Evolutionary conservation across 2,888 invertebrate species (phyloP).

Genomic region (Malthinus flaveolus): DNA sequence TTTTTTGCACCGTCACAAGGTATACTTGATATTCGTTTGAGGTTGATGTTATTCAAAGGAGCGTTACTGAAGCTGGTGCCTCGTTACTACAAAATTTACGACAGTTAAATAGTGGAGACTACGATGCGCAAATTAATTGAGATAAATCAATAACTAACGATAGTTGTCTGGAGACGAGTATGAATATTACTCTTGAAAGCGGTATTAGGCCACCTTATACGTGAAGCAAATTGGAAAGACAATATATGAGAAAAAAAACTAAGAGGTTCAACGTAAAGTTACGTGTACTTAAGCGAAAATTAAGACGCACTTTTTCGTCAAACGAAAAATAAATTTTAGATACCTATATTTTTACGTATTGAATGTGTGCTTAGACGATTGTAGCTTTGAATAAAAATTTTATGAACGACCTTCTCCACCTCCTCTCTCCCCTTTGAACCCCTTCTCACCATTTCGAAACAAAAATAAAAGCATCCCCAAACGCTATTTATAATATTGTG

Average conservation of each 20-base stretch:
- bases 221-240: slow-evolving; percentile 24
- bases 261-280: slow-evolving; percentile 23
- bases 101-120: too few relatives aligned
- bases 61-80: too few relatives aligned
- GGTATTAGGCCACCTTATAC: slow-evolving; percentile 1
- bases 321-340: slow-evolving; percentile 17
- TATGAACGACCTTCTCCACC: slow-evolving; percentile 10
- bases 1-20: too few relatives aligned
- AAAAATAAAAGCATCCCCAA: slow-evolving; percentile 1
- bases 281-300: slow-evolving; percentile 18
- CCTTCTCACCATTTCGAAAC: slow-evolving; percentile 9
- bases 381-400: slow-evolving; percentile 17
- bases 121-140: too few relatives aligned
- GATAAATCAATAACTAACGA: too few relatives aligned
- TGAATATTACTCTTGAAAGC: too few relatives aligned
- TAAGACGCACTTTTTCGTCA: slow-evolving; percentile 22
- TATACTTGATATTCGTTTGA: too few relatives aligned
- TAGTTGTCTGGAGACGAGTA: too few relatives aligned
- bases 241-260: slow-evolving; percentile 28
- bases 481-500: slow-evolving; percentile 5
- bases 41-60: too few relatives aligned
- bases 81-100: too few relatives aligned
- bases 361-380: slow-evolving; percentile 25
- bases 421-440: neutral
- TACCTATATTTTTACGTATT: slow-evolving; percentile 28